Evolutionary conservation across 2,797 vertebrate genomes (phyloP).

Genomic region (Epinephelus coioides): DNA sequence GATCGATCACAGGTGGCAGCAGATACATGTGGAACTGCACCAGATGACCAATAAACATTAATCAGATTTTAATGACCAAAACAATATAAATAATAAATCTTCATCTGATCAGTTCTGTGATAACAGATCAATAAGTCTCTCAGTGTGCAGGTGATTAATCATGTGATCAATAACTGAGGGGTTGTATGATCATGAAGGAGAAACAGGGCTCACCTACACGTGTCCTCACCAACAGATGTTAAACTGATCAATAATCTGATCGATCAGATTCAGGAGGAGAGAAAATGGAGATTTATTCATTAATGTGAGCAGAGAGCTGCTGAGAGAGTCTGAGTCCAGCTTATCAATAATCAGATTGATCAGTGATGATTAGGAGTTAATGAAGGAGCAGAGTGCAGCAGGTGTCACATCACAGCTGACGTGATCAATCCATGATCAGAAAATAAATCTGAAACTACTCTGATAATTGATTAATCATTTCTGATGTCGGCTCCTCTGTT

Average conservation of each 20-base stretch:
- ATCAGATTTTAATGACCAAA: not conserved
- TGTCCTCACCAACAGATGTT: conserved; percentile 9
- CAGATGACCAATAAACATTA: not conserved
- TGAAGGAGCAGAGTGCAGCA: not conserved
- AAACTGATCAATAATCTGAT: conserved; percentile 33
- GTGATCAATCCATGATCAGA: not conserved
- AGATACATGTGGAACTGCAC: not conserved
- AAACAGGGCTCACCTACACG: not conserved
- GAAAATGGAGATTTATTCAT: not conserved
- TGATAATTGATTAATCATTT: not conserved
- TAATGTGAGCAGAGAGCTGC: not conserved
- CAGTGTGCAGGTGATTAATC: not conserved
- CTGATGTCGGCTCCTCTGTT: not conserved
- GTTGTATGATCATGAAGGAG: conserved; percentile 1
- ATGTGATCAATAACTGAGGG: conserved; percentile 12
- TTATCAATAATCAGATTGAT: conserved; percentile 15
- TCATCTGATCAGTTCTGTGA: not conserved
- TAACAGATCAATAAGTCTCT: not conserved
- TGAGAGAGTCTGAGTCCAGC: not conserved
- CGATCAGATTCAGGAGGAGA: conserved; percentile 8
- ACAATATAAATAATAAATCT: no score
- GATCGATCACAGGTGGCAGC: not conserved
- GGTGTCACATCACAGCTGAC: not conserved
- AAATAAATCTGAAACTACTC: not conserved
- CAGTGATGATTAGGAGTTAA: not conserved